phyloP scores from a whole-genome alignment of 2,113 vertebrate genomes.

The Potamarius usumacintae region DNA sequence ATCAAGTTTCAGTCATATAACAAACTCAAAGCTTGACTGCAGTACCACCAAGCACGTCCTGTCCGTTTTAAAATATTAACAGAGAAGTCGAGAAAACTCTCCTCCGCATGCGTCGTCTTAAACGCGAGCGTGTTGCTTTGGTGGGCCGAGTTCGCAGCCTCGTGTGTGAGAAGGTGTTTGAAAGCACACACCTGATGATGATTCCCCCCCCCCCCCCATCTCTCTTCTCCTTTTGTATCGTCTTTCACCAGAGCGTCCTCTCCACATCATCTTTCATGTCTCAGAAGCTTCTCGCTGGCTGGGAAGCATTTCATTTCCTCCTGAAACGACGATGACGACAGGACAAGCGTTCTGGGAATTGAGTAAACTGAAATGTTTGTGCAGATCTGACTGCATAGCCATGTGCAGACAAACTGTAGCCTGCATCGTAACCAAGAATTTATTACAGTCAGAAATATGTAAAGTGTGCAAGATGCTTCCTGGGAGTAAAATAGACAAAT shows the following conservation, averaged over 20 bases:
- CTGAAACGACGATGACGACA: no score
- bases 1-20: background rate
- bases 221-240: constrained; percentile 53
- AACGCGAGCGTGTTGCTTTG: background rate
- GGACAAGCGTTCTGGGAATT: background rate
- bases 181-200: background rate
- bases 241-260: constrained; percentile 61
- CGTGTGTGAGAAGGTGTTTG: constrained; percentile 26
- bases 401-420: background rate
- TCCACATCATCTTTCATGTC: background rate
- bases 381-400: background rate
- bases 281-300: background rate
- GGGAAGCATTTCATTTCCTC: background rate
- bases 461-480: background rate
- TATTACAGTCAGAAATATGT: background rate
- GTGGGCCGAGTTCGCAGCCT: constrained; percentile 65
- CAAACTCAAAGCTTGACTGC: background rate
- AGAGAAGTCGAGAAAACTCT: background rate
- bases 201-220: constrained; percentile 47
- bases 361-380: background rate
- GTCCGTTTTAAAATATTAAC: background rate
- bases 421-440: background rate
- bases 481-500: background rate
- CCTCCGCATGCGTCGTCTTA: background rate
- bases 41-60: background rate